These are phyloP conservation scores for Chauna torquata DNA, from an alignment of 2,113 vertebrate species.

Conservation along the genomic window DNA sequence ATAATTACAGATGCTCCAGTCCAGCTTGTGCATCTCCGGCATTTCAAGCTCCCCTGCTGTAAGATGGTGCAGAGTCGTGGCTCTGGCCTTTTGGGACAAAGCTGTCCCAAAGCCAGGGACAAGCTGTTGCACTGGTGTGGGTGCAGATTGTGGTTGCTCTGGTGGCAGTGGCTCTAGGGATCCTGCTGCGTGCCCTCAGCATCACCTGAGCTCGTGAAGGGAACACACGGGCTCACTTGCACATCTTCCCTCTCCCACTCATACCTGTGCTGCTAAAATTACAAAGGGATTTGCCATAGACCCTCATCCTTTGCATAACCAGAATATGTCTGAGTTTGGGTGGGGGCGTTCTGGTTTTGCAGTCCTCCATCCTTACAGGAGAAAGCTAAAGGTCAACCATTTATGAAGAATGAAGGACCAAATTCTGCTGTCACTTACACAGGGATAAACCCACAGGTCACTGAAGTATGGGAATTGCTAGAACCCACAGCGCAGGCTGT, in stretches of 20 bases:
- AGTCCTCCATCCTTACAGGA: neutral
- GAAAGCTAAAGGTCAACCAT: neutral
- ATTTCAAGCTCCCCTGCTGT: neutral
- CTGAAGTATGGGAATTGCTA: neutral
- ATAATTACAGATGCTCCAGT: neutral
- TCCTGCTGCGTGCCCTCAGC: neutral
- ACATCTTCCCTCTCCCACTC: neutral
- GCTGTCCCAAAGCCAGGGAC: neutral
- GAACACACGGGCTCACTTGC: neutral
- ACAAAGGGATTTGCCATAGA: neutral
- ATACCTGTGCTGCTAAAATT: neutral
- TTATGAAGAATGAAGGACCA: neutral
- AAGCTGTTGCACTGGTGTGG: neutral
- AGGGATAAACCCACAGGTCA: neutral
- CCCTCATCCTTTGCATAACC: neutral
- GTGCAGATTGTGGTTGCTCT: neutral
- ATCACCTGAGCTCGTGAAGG: neutral
- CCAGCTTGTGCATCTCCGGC: neutral
- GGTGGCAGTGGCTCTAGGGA: neutral
- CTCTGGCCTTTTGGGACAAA: neutral
- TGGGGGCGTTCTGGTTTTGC: neutral
- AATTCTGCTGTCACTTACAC: neutral
- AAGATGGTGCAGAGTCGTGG: neutral
- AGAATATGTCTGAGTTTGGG: neutral
- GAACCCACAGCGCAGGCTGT: neutral